Evolutionary conservation across 2,113 vertebrate genomes (phyloP), one percentile per base, ranked within the genome.

Genomic region (Psettodes erumei): DNA sequence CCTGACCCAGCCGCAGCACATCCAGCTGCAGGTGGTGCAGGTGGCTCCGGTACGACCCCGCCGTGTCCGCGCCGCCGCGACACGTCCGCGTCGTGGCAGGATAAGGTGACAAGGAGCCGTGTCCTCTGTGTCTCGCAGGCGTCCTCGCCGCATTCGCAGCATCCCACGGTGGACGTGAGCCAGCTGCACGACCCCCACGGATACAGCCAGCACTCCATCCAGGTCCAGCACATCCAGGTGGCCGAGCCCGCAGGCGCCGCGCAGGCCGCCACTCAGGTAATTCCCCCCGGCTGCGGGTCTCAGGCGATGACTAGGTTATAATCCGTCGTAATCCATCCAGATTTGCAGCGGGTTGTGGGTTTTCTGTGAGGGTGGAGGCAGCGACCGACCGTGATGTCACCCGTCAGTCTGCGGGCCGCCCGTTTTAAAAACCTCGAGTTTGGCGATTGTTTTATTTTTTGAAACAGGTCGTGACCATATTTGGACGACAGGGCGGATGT

Each of bases 211-310:
- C 98, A 99, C 12, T 95, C 97, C 68, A 98, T 99, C 91, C 98
- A 99, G 92, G 97, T 99, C 54, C 97, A 99, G 86, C 97, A 99
- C 86, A 97, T 99, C 92, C 98, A 98, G 89, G 96, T 99, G 58
- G 79, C 95, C 0, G 97, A 98, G 87, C 92, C 96, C 10, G 54
- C 95, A 0, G 65, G 94, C 33, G 51, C 93, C 0, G 55, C 93
- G n/a, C 92, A 94, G 13, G 40, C 92, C 0, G 45, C 93, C 5
- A 51, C 94, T 0, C 97, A 98, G 96, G 98, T 98, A 69, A 71
- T 47, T 58, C 64, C 45, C 40, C 16, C 5, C 12, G 8, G 13
- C 25, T 28, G 23, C 33, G 67, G 19, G 10, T 10, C 21, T 12
- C 18, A 1, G 6, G 13, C 27, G 28, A 15, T 45, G 58, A 48